These are phyloP conservation scores for Drosophila kuntzei DNA, from an alignment of 2,888 invertebrate species.

Conservation along the genomic window DNA sequence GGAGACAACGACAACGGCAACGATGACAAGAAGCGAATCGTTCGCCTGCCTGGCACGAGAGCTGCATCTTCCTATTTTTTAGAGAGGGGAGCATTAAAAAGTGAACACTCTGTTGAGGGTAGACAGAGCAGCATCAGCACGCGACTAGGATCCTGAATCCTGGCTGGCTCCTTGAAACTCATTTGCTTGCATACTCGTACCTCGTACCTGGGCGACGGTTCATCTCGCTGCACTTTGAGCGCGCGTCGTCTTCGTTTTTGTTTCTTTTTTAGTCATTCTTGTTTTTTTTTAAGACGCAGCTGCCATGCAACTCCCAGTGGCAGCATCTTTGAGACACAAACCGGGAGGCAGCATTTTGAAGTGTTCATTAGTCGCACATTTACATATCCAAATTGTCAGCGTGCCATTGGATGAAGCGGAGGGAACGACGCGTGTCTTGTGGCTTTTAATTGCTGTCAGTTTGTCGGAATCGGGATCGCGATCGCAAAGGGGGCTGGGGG, in stretches of 20 bases:
- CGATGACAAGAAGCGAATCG: constrained; percentile 32
- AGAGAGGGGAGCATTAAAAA: constrained; percentile 58
- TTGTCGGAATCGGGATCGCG: constrained; percentile 18
- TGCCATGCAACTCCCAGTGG: constrained; percentile 49
- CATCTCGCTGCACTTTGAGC: constrained; percentile 63
- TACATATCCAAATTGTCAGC: constrained; percentile 82
- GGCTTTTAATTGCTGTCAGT: constrained; percentile 78
- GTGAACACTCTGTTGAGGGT: constrained; percentile 53
- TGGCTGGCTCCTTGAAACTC: constrained; percentile 42
- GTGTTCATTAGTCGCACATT: constrained; percentile 84
- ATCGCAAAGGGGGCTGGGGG: constrained; percentile 9
- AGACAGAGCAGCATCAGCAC: constrained; percentile 54
- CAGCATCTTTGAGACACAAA: constrained; percentile 26
- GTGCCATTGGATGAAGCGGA: constrained; percentile 35
- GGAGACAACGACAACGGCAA: constrained; percentile 4
- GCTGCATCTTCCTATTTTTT: constrained; percentile 58
- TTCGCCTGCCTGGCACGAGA: constrained; percentile 69
- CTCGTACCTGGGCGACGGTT: constrained; percentile 49
- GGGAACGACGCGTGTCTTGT: constrained; percentile 63
- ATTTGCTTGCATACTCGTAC: constrained; percentile 53
- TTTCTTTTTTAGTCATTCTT: constrained; percentile 18
- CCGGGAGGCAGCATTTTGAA: constrained; percentile 67
- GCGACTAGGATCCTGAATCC: constrained; percentile 57
- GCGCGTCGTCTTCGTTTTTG: constrained; percentile 33
- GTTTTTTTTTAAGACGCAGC: constrained; percentile 60